Evolutionary conservation across 2,113 vertebrate species (phyloP), one percentile per base, ranked within the genome.

Genomic region (Dromaius novaehollandiae): DNA sequence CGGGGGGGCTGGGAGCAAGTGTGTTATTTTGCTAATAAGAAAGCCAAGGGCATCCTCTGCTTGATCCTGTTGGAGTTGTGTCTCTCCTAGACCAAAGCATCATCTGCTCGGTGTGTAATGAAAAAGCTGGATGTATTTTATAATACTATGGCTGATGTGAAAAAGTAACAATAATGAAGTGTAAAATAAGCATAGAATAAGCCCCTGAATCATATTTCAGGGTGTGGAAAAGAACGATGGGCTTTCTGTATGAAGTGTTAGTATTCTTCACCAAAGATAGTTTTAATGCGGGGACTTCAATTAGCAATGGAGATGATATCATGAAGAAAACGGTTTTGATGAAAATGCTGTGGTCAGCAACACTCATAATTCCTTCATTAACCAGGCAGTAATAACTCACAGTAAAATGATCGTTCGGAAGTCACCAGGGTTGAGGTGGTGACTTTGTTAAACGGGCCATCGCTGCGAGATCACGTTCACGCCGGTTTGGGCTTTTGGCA

Each of bases 321-420:
- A 50, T 28, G 32, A 61, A 34, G 65, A 73, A 74, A 50, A 10
- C 13, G 11, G 51, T 87, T 90, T 84, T 89, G 65, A 78, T 78
- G 40, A 71, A 89, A 89, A 24, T 0, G 0, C 89, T 89, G 20
- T 2, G 69, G 46, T 84, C 81, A 91, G 93, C 89, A 84, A 68
- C 79, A 85, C 76, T 90, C 58, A 16, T 70, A 83, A 83, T 50
- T 93, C 34, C 38, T 89, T 70, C 64, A 69, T 86, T 91, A 91
- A 32, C 34, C 44, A 55, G 50, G 44, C 71, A 77, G 26, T 26
- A 78, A 83, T 75, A 88, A 91, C n/a, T 81, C 38, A 40, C 20
- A 74, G 63, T 66, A 65, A 86, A 90, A 58, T 2, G 25, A 8
- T 76, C n/a, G 90, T 93, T 73, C 63, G 69, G 78, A 48, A 44